A percentile compares a stretch with the other conserved stretches of the same genome.
phyloP scores from a whole-genome alignment of 2,113 vertebrate genomes.

The Syrrhaptes paradoxus region DNA sequence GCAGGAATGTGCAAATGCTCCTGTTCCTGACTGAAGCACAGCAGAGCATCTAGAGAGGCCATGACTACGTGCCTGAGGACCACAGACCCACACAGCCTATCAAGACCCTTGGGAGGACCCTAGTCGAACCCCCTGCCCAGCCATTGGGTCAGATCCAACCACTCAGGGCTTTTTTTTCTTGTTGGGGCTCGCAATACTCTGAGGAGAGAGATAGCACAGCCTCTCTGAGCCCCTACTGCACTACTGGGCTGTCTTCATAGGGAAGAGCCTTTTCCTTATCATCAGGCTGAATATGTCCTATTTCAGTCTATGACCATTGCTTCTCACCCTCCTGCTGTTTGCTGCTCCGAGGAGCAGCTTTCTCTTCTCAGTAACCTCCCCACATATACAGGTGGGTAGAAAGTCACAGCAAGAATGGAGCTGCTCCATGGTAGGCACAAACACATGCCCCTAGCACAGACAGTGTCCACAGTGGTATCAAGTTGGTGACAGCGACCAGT shows the following conservation, averaged over 20 bases:
- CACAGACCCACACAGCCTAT: neutral
- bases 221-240: neutral
- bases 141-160: fast-evolving
- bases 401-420: fast-evolving
- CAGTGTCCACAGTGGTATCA: neutral
- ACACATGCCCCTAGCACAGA: neutral
- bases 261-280: neutral
- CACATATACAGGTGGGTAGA: neutral
- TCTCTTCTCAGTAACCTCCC: neutral
- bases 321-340: neutral
- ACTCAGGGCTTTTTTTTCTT: neutral
- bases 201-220: neutral
- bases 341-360: neutral
- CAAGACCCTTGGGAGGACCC: neutral
- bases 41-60: neutral
- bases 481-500: neutral
- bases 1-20: neutral
- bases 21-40: neutral
- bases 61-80: neutral
- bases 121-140: neutral
- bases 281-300: neutral
- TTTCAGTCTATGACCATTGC: neutral
- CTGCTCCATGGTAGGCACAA: neutral
- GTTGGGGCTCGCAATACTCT: neutral
- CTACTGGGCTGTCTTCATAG: neutral